Evolutionary conservation across 53 echinoderm and acorn worm genomes (phyloP).

Genomic region (Arbacia lixula): DNA sequence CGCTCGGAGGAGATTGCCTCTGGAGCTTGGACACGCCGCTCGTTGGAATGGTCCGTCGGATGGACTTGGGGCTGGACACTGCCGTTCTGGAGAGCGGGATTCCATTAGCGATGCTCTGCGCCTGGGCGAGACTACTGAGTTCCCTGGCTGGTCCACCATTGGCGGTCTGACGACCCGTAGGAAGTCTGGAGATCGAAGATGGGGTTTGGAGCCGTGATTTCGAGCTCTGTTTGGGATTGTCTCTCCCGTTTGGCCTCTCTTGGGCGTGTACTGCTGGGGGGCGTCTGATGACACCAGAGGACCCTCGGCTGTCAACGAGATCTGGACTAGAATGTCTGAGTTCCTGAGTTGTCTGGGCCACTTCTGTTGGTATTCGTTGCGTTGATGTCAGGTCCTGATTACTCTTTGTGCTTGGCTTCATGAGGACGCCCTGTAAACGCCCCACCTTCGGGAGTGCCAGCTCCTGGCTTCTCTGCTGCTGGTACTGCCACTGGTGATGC

Average conservation of each 20-base stretch:
- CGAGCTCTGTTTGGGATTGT: not conserved
- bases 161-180: not conserved
- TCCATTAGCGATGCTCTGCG: constrained; percentile 34
- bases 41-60: not conserved
- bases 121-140: not conserved
- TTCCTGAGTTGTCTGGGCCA: constrained; percentile 35
- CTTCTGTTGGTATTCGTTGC: constrained; percentile 33
- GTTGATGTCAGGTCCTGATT: constrained; percentile 23
- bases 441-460: not conserved
- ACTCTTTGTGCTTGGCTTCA: constrained; percentile 37
- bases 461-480: constrained; percentile 40
- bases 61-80: constrained; percentile 37
- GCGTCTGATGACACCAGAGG: too few species aligned
- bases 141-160: not conserved
- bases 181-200: constrained; percentile 4
- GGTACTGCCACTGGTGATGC: constrained; percentile 18
- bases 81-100: constrained; percentile 30
- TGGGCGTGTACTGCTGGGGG: constrained; percentile 23
- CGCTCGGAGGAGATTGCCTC: constrained; percentile 8
- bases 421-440: constrained; percentile 10
- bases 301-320: constrained; percentile 6
- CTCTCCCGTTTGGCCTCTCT: constrained; percentile 38
- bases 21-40: not conserved
- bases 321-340: constrained; percentile 49
- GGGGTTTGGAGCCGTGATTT: constrained; percentile 32